A percentile compares a stretch with the other conserved stretches of the same genome.
phyloP scores from a whole-genome alignment of 2,797 vertebrate genomes.

The Eidolon dupreanum region DNA sequence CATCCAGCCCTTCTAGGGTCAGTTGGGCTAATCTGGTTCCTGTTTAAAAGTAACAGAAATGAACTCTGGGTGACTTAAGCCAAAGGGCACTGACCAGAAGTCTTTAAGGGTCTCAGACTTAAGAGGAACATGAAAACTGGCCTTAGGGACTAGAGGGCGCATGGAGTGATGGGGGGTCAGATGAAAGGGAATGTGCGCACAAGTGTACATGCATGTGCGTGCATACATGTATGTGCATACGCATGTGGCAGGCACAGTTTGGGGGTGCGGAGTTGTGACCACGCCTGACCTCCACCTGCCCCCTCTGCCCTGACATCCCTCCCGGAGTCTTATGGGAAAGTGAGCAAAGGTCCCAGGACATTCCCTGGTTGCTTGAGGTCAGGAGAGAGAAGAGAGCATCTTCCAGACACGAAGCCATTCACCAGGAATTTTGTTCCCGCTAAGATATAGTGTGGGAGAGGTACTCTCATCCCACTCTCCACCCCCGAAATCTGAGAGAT shows the following conservation, averaged over 20 bases:
- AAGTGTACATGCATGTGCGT: no score
- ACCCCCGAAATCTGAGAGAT: background rate
- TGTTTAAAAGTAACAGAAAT: background rate
- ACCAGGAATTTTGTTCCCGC: background rate
- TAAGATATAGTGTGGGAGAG: background rate
- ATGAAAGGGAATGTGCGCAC: accelerated
- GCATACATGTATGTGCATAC: no score
- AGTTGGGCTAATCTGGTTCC: background rate
- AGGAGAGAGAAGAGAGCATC: background rate
- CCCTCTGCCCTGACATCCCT: background rate
- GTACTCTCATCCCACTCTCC: background rate
- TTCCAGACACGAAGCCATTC: background rate
- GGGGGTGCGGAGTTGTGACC: accelerated
- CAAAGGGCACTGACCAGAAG: background rate
- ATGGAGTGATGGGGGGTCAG: background rate
- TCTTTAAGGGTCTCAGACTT: background rate
- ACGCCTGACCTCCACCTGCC: accelerated
- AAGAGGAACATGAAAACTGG: background rate
- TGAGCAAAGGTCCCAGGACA: accelerated
- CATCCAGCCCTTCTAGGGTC: background rate
- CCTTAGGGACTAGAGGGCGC: background rate
- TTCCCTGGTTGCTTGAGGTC: background rate
- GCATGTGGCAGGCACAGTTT: no score
- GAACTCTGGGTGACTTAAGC: background rate
- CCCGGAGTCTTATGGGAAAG: background rate